Evolutionary conservation across 2,113 vertebrate species (phyloP).

Genomic region (Reinhardtius hippoglossoides): DNA sequence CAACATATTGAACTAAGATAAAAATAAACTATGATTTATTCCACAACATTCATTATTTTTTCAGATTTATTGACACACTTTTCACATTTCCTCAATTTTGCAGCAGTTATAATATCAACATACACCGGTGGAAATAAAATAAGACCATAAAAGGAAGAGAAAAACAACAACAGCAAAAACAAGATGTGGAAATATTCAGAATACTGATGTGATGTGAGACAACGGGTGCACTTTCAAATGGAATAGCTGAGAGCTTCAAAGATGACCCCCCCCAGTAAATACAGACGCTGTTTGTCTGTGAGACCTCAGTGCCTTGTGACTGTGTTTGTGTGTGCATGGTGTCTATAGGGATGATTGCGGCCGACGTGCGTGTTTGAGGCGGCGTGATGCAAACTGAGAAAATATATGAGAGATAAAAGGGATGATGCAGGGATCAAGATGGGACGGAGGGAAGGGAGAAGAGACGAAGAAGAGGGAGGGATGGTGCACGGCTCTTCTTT

Average conservation of each 20-base stretch:
- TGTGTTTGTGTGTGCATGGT: slow-evolving; percentile 12
- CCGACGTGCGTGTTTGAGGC: slow-evolving; percentile 13
- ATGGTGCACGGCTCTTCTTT: slow-evolving; percentile 68
- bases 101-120: background rate
- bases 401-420: slow-evolving; percentile 24
- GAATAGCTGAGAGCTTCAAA: slow-evolving; percentile 58
- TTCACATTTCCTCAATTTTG: background rate
- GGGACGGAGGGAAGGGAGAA: slow-evolving; percentile 37
- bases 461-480: slow-evolving; percentile 30
- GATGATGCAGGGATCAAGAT: slow-evolving; percentile 52
- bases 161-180: background rate
- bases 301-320: slow-evolving; percentile 13
- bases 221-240: slow-evolving; percentile 33
- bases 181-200: slow-evolving; percentile 2
- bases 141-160: background rate
- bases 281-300: slow-evolving; percentile 34
- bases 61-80: background rate
- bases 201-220: slow-evolving; percentile 13
- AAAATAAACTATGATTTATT: background rate
- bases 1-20: background rate
- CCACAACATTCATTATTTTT: background rate
- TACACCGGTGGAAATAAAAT: background rate
- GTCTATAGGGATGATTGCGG: slow-evolving; percentile 13
- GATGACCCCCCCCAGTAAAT: slow-evolving; percentile 47
- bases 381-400: slow-evolving; percentile 41